Percentiles rank a stretch among this genome's conserved stretches.
Evolutionary conservation across 2,888 invertebrate species (phyloP).

Genomic region (Drosophila subsilvestris): DNA sequence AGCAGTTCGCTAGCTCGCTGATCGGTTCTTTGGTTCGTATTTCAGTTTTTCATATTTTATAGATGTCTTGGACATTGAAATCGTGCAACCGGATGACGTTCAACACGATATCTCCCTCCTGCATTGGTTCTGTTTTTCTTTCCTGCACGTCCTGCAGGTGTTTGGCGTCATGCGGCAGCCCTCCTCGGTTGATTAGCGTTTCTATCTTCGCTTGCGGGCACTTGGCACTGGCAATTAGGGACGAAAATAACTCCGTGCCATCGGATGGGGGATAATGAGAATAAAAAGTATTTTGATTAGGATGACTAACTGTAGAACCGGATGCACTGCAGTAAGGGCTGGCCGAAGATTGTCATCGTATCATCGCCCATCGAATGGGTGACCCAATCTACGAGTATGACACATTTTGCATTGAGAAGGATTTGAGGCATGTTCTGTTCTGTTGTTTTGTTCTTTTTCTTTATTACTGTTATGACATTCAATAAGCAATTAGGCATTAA

Average conservation of each 20-base stretch:
- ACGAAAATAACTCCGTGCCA: too few relatives aligned
- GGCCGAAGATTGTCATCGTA: background rate
- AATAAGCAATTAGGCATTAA: constrained; percentile 76
- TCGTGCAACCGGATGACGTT: background rate
- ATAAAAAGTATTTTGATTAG: background rate
- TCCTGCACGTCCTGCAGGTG: background rate
- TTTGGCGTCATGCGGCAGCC: background rate
- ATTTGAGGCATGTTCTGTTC: constrained; percentile 46
- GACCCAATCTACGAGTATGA: constrained; percentile 52
- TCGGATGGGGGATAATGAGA: too few relatives aligned
- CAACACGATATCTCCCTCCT: background rate
- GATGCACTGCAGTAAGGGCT: background rate
- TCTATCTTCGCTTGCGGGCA: background rate
- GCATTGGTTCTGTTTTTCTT: background rate
- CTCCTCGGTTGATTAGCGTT: background rate
- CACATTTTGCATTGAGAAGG: constrained; percentile 70
- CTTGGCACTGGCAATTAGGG: too few relatives aligned
- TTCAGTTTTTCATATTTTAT: constrained; percentile 17
- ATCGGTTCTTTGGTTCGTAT: constrained; percentile 3
- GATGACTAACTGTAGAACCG: background rate
- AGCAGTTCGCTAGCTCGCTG: constrained; percentile 19
- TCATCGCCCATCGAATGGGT: constrained; percentile 32
- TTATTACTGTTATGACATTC: constrained; percentile 77
- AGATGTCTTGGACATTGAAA: too few relatives aligned
- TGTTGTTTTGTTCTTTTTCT: constrained; percentile 46